Evolutionary conservation across 2,888 invertebrate species (phyloP), one percentile per base, ranked within the genome.

Genomic region (Trilocha varians): DNA sequence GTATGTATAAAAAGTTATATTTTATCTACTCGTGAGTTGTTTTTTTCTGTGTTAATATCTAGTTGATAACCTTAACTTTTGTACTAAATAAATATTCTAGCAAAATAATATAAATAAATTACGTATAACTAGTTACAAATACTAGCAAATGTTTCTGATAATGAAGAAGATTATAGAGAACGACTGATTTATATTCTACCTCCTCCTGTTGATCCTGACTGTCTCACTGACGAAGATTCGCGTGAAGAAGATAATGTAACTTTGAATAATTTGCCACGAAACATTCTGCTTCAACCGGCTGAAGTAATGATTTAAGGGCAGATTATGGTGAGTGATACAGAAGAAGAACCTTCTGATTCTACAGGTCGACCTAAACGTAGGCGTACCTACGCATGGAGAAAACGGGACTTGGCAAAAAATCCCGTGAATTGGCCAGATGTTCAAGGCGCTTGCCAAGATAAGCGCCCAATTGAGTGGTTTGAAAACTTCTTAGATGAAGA

Each of bases 401-500:
- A 42, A 33, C 38, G 38, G 11, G 34, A 42, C 17, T n/a, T n/a
- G n/a, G n/a, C n/a, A n/a, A n/a, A n/a, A 13, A 34, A 17, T 14
- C 11, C 35, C 36, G n/a, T 9, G n/a, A 34, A 14, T 18, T 18
- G 25, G 34, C 17, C 11, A 34, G 34, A 33, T 42, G 41, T 17
- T 13, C 34, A 11, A 37, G 34, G 18, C 38, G 13, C 11, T 32
- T 34, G 13, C 35, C 42, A 42, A 17, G 42, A 32, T 34, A 16
- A 32, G 42, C 38, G 13, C 42, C 43, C 40, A 8, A 15, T 36
- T 15, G 37, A 40, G 13, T 39, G 33, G n/a, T 43, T 43, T 25
- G 39, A 43, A 37, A 32, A 36, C 33, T 43, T 37, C 32, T 43
- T 40, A n/a, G 37, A 17, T 13, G 13, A 40, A 34, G 43, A 40